Percentiles rank a stretch among this genome's conserved stretches.
These are phyloP conservation scores for Leptinotarsa texana DNA, from an alignment of 1,140 invertebrate species.

Conservation along the genomic window DNA sequence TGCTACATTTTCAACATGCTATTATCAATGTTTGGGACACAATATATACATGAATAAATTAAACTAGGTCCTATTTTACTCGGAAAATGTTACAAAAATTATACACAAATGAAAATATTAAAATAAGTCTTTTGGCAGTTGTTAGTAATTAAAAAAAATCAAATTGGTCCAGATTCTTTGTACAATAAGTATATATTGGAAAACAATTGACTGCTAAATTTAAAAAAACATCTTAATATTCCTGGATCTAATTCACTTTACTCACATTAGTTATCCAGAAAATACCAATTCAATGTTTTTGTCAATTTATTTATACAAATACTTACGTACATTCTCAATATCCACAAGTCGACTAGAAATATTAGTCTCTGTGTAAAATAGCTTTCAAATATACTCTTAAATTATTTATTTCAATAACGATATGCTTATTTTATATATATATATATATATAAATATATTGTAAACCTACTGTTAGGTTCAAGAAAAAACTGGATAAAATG, in stretches of 20 bases:
- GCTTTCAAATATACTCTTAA: constrained; percentile 21
- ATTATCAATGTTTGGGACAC: constrained; percentile 30
- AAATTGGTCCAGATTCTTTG: constrained; percentile 34
- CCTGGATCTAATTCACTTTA: background rate
- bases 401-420: constrained; percentile 25
- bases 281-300: background rate
- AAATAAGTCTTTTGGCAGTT: constrained; percentile 30
- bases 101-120: constrained; percentile 13
- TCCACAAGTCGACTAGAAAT: constrained; percentile 20
- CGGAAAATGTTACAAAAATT: background rate
- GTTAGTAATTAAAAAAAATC: constrained; percentile 24
- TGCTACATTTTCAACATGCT: constrained; percentile 43
- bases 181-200: constrained; percentile 9
- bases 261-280: background rate
- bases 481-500: constrained; percentile 13
- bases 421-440: constrained; percentile 25
- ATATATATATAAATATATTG: background rate
- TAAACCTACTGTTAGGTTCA: background rate
- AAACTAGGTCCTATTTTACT: constrained; percentile 12
- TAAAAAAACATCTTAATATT: background rate
- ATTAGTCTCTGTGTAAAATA: constrained; percentile 24
- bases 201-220: constrained; percentile 11
- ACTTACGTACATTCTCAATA: background rate
- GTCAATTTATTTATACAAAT: constrained; percentile 1
- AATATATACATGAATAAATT: constrained; percentile 27